phyloP scores from a whole-genome alignment of 2,797 vertebrate species.

The Enteromius argenteus region DNA sequence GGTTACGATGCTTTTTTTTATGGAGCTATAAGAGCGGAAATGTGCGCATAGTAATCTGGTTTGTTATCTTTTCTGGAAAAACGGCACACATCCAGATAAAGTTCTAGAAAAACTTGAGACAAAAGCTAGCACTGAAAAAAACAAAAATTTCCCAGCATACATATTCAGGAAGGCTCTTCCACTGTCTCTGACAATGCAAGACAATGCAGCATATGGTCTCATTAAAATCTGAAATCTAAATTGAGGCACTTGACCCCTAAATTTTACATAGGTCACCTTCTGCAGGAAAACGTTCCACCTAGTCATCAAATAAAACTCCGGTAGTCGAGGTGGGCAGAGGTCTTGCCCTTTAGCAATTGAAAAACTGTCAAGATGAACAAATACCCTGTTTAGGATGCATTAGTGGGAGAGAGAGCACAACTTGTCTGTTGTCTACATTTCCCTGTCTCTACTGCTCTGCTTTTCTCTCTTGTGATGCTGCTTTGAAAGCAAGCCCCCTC shows the following conservation, averaged over 20 bases:
- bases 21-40: constrained; percentile 13
- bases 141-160: not conserved
- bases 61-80: constrained; percentile 49
- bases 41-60: constrained; percentile 48
- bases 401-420: constrained; percentile 38
- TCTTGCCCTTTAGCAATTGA: constrained; percentile 35
- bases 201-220: constrained; percentile 58
- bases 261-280: constrained; percentile 55
- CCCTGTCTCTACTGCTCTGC: constrained; percentile 29
- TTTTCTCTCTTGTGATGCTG: constrained; percentile 59
- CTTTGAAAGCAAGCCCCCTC: constrained; percentile 52
- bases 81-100: constrained; percentile 45
- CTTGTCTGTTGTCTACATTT: constrained; percentile 48
- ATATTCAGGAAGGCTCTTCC: constrained; percentile 25
- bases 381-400: constrained; percentile 53
- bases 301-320: constrained; percentile 52
- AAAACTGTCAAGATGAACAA: constrained; percentile 9
- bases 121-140: constrained; percentile 23
- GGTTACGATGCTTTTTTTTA: constrained; percentile 51
- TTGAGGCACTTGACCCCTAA: constrained; percentile 46
- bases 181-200: constrained; percentile 37
- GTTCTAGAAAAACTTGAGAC: constrained; percentile 37
- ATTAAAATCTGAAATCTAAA: constrained; percentile 56
- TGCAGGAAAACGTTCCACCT: constrained; percentile 48
- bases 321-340: constrained; percentile 20